Evolutionary conservation across 2,797 vertebrate genomes (phyloP), one percentile per base, ranked within the genome.

Genomic region (Gambusia yucatana): DNA sequence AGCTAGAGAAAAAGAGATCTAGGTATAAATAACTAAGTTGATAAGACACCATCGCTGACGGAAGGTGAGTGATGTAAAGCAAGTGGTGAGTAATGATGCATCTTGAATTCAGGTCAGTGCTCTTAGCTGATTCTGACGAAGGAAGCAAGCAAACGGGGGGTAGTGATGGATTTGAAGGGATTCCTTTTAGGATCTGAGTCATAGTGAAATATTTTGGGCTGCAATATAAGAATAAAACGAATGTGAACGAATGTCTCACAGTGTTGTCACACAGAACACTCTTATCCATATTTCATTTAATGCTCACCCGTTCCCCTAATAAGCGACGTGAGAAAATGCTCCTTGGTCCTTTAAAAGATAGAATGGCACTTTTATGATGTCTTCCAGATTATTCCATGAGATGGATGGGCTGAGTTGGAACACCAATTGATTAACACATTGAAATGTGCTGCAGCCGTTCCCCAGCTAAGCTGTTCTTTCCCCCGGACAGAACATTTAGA

Each of bases 301-400:
- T 82, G 83, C 82, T 82, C 41, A 84, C 43, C 67, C 77, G 52
- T 81, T 87, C 67, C 48, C 36, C 59, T 1, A n/a, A 83, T 87
- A 78, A 79, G 59, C 81, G 77, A 79, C 79, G 72, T 74, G 43
- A 88, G 83, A 79, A 52, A 86, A 80, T 80, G 79, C 88, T 91
- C 88, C 72, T 79, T 88, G 85, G 84, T 89, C 91, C 85, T 83
- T 84, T 73, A 82, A 87, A 89, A 88, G 85, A 94, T 89, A 91
- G 90, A 93, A 93, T 91, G 91, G 81, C 85, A 88, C 88, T 94
- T 95, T 95, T 95, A 96, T 95, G 93, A 95, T 95, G 92, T 95
- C 91, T 87, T 78, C 81, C 84, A 94, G 94, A 95, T 94, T 94
- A 94, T 94, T 94, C 89, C 70, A 77, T 6, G 84, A 94, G 93